Conservation (phyloP, 2,888 invertebrate genomes). For the Boloria selene region DNA sequence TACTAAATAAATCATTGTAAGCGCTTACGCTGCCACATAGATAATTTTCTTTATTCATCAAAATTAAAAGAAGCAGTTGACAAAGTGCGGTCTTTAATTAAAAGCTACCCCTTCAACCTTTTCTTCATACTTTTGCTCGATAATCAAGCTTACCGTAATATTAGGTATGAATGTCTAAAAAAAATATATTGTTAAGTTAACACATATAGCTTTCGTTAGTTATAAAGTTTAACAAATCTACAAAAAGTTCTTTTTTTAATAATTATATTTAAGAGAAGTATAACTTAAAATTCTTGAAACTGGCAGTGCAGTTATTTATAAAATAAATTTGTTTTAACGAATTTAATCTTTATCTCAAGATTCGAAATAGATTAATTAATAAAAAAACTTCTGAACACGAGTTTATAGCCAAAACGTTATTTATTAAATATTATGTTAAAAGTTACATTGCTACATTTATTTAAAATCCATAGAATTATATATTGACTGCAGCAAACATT, state of each 20-base stretch:
- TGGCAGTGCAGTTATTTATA: too few species aligned
- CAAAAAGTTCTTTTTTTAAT: too few species aligned
- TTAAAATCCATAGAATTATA: slow-evolving; percentile 21
- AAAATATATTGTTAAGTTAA: too few species aligned
- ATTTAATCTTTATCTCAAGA: too few species aligned
- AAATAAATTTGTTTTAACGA: too few species aligned
- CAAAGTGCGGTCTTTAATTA: slow-evolving; percentile 76
- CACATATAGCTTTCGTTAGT: too few species aligned
- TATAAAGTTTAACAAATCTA: too few species aligned
- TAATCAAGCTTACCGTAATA: slow-evolving; percentile 44
- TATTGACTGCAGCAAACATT: slow-evolving; percentile 26
- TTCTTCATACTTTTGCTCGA: slow-evolving; percentile 58
- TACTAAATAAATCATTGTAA: slow-evolving; percentile 74
- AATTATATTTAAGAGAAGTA: too few species aligned
- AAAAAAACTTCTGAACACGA: neutral
- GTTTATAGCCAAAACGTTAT: neutral
- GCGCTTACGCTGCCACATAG: slow-evolving; percentile 75
- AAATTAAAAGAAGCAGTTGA: slow-evolving; percentile 80
- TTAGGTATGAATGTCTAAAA: too few species aligned
- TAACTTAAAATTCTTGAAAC: too few species aligned
- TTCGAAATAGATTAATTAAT: neutral
- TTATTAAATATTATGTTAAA: slow-evolving; percentile 6
- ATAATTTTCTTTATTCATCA: slow-evolving; percentile 81
- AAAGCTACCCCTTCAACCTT: slow-evolving; percentile 66
- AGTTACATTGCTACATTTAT: slow-evolving; percentile 12